Base-by-base conservation (phyloP, 2,888 invertebrate genomes). In the Lucinisca nassula region DNA sequence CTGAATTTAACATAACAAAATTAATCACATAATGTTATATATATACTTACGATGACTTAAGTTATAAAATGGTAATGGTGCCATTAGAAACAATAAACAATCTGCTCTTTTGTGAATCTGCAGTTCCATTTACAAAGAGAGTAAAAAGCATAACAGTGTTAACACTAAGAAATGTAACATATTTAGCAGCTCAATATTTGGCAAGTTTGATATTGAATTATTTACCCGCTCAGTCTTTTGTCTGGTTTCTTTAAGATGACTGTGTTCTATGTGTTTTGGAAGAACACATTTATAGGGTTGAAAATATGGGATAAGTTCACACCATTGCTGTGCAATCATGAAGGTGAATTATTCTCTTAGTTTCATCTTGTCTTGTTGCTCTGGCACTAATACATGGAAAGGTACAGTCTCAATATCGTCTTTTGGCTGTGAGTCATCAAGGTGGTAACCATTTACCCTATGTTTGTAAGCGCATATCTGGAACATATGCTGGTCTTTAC, bases 401-500 rank as follows among this genome's bases (percentile, higher is more conserved):
- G 32, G 49, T 12, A 58, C 77, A 72, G 75, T 79, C 3, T 76
- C 40, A 27, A 73, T 37, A 37, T 84, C 51, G 2, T 8, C 37
- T 51, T 77, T 67, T n/a, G 85, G 85, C 24, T 14, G 72, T 1
- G 51, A 32, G 72, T 83, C 80, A 58, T 82, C 77, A 21, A 85
- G 37, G 27, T 81, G 67, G 27, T 88, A 85, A n/a, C 88, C 82
- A 77, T 51, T 51, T 6, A 83, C 72, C 67, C 85, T 3, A 51
- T 80, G 8, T 55, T 55, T 55, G 21, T 85, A 89, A 17, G 81
- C 78, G 72, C 84, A 89, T 32, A 84, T 89, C 32, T 86, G 83
- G 37, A 73, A 87, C 87, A 87, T 87, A 37, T 87, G 83, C 32
- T 87, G 87, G 24, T 83, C 87, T 38, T 84, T 87, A n/a, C 78